Conservation (phyloP, 2,888 invertebrate genomes). For the Spatulosminthurus flaviceps region DNA sequence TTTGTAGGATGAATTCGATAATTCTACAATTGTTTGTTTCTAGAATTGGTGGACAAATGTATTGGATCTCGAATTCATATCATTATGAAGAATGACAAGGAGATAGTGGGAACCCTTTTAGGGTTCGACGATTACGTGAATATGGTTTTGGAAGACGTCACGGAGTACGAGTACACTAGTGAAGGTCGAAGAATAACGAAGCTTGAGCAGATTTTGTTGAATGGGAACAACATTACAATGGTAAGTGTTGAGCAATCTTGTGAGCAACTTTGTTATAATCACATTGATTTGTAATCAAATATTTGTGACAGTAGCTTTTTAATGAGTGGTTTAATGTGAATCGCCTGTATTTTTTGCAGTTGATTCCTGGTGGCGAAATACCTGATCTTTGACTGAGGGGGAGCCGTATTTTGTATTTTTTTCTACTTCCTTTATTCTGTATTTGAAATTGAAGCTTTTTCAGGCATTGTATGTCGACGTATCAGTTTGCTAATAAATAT, state of each 20-base stretch:
- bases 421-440: no score
- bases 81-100: constrained; percentile 99
- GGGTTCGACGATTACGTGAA: constrained; percentile 99
- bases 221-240: constrained; percentile 99
- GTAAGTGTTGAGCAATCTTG: constrained; percentile 67
- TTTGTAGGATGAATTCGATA: background rate
- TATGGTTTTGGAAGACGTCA: constrained; percentile 97
- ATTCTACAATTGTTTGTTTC: background rate
- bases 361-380: no score
- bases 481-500: no score
- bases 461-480: no score
- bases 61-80: constrained; percentile 99
- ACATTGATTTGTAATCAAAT: no score
- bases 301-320: background rate
- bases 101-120: constrained; percentile 96
- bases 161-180: constrained; percentile 96
- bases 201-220: constrained; percentile 95
- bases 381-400: no score
- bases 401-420: no score
- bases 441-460: no score
- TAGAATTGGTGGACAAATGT: constrained; percentile 98
- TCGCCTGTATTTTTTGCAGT: no score
- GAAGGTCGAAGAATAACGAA: constrained; percentile 96
- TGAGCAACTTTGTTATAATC: background rate
- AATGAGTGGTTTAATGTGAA: no score